Conservation (phyloP, 1,140 invertebrate genomes). For the Apis laboriosa region DNA sequence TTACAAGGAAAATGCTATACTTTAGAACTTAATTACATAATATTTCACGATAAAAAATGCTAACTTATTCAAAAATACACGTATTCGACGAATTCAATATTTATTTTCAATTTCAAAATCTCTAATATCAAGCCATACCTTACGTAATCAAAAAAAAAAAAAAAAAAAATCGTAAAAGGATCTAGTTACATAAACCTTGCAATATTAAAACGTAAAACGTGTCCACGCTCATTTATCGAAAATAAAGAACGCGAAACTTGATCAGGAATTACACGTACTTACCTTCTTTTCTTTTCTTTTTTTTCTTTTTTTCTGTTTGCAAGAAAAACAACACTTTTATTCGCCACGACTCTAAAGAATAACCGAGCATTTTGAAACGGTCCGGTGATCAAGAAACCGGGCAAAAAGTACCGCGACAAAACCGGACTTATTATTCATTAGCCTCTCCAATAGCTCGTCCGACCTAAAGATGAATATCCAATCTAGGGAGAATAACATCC, state of each 20-base stretch:
- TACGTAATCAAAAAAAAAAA: neutral
- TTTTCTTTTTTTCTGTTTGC: neutral
- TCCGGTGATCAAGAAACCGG: constrained; percentile 4
- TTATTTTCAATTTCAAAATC: no score
- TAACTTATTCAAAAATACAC: no score
- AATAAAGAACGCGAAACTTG: neutral
- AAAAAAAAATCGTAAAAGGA: neutral
- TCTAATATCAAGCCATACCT: neutral
- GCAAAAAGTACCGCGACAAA: neutral
- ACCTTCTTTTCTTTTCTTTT: no score
- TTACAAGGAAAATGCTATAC: neutral
- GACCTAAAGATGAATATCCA: neutral
- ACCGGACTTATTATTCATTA: constrained; percentile 14
- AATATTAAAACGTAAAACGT: neutral
- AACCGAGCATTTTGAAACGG: neutral
- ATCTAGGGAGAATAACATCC: neutral
- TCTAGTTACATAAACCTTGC: neutral
- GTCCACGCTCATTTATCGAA: neutral
- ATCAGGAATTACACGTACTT: neutral
- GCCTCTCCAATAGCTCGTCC: neutral
- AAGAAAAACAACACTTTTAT: no score
- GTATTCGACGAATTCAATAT: no score
- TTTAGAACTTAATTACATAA: no score
- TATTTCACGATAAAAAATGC: no score
- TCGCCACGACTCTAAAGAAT: neutral